A percentile compares a stretch with the other conserved stretches of the same genome.
Conservation (phyloP, 2,888 invertebrate species). For the Acanthosoma haemorrhoidale region DNA sequence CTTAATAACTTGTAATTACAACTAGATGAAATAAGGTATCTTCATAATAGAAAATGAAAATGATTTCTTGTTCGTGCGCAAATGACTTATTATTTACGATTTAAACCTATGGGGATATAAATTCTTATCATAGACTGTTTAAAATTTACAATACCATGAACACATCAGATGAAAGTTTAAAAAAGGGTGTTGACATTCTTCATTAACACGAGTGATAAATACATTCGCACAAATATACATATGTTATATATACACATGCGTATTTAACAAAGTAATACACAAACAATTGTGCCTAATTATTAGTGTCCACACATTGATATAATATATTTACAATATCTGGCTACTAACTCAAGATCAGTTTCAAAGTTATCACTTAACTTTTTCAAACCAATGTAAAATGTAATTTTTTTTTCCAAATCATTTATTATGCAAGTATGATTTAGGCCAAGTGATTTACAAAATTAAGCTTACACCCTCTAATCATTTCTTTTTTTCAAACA, state of each 20-base stretch:
- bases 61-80: constrained; percentile 12
- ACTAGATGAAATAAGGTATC: background rate
- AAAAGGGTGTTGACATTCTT: background rate
- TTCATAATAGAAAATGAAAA: background rate
- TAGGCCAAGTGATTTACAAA: constrained; percentile 2
- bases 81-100: background rate
- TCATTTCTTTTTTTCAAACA: no score
- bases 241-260: background rate
- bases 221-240: background rate
- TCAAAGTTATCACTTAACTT: background rate
- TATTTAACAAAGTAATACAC: background rate
- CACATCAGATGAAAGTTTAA: constrained; percentile 5
- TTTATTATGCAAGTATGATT: background rate
- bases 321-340: constrained; percentile 2
- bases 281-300: background rate
- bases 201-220: background rate
- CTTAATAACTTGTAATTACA: background rate
- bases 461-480: no score
- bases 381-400: background rate
- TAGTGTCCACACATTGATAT: background rate
- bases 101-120: constrained; percentile 3
- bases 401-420: no score
- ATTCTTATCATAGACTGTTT: background rate
- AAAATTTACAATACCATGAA: constrained; percentile 8
- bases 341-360: background rate